Percentiles rank a stretch among this genome's conserved stretches.
phyloP scores from a whole-genome alignment of 2,888 invertebrate species.

The Ormia ochracea region DNA sequence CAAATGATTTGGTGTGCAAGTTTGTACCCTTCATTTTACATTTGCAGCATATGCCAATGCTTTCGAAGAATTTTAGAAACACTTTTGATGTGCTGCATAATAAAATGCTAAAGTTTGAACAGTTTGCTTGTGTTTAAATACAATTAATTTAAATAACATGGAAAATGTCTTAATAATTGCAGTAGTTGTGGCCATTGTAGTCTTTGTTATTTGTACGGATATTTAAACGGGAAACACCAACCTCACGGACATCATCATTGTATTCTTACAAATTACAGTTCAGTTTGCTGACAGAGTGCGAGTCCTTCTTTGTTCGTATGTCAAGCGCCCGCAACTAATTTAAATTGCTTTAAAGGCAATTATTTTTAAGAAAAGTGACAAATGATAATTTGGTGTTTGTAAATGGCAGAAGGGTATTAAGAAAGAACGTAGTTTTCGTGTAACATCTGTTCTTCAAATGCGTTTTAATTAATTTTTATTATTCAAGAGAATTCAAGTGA shows the following conservation, averaged over 20 bases:
- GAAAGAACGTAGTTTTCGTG: neutral
- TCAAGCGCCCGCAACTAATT: neutral
- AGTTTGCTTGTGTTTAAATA: neutral
- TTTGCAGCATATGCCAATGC: neutral
- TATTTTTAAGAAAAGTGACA: neutral
- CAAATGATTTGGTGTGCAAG: too few relatives aligned
- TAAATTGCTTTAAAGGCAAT: neutral
- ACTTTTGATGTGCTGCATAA: too few relatives aligned
- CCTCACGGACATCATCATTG: neutral
- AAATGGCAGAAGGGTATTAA: neutral
- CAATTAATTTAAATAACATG: neutral
- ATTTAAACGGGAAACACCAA: neutral
- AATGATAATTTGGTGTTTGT: neutral
- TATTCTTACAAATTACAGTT: neutral
- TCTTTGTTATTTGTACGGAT: neutral
- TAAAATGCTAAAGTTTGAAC: neutral
- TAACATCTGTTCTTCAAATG: too few relatives aligned
- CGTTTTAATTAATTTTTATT: too few relatives aligned
- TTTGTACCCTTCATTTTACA: too few relatives aligned
- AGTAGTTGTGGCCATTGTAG: neutral
- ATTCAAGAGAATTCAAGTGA: too few relatives aligned
- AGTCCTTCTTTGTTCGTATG: neutral
- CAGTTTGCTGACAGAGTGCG: neutral
- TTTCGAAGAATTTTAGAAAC: neutral
- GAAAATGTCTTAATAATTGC: neutral